Percentiles rank a stretch among this genome's conserved stretches.
Evolutionary conservation across 2,113 vertebrate species (phyloP).

Genomic region (Oreochromis spilurus): DNA sequence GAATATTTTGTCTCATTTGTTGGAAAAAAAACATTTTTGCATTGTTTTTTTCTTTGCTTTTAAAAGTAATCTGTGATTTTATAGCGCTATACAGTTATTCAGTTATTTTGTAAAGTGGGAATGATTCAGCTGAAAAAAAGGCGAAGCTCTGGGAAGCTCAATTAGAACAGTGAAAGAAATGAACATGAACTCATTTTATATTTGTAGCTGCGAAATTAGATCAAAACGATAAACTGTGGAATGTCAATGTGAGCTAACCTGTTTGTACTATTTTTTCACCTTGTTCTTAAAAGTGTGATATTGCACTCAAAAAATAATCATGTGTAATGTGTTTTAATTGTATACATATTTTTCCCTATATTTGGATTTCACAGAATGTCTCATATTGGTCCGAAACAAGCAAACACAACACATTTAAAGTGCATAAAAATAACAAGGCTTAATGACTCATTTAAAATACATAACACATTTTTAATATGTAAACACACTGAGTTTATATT

Average conservation of each 20-base stretch:
- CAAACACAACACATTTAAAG: not conserved
- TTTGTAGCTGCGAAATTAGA: not conserved
- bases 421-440: not conserved
- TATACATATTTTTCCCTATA: not conserved
- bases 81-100: not conserved
- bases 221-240: not conserved
- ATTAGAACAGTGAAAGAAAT: not conserved
- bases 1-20: not conserved
- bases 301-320: not conserved
- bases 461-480: not conserved
- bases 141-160: not conserved
- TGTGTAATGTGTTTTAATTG: accelerated
- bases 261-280: not conserved
- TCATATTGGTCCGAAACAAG: not conserved
- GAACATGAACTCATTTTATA: not conserved
- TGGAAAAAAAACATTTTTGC: not conserved
- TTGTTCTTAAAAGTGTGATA: not conserved
- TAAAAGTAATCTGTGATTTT: not conserved
- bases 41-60: not conserved
- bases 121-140: not conserved
- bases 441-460: not conserved
- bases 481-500: not conserved
- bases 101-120: not conserved
- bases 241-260: not conserved
- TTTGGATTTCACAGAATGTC: not conserved